Evolutionary conservation across 1,140 invertebrate species (phyloP).

Genomic region (Gryllus bimaculatus): DNA sequence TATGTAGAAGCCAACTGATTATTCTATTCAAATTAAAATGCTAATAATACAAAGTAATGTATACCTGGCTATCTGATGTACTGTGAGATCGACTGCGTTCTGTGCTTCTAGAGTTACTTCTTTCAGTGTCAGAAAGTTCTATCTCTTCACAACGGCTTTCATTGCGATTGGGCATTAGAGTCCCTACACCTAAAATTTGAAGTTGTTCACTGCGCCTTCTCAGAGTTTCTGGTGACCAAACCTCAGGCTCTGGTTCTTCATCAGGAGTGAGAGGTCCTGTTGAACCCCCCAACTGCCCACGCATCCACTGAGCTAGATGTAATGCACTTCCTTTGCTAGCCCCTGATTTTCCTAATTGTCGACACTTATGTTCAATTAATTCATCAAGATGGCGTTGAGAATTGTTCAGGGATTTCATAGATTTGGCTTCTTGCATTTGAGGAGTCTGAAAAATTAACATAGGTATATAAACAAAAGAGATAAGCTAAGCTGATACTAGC

Average conservation of each 20-base stretch:
- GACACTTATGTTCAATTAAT: slow-evolving; percentile 48
- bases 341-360: slow-evolving; percentile 44
- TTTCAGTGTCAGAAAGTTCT: slow-evolving; percentile 48
- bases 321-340: slow-evolving; percentile 48
- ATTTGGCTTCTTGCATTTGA: neutral
- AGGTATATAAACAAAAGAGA: neutral
- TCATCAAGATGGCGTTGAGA: slow-evolving; percentile 33
- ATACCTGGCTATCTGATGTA: slow-evolving; percentile 60
- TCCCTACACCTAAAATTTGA: slow-evolving; percentile 43
- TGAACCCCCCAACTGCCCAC: slow-evolving; percentile 39
- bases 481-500: too few species aligned
- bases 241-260: slow-evolving; percentile 44
- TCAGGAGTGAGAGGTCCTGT: slow-evolving; percentile 36
- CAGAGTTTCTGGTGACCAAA: slow-evolving; percentile 58
- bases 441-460: slow-evolving; percentile 12
- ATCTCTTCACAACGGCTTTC: slow-evolving; percentile 34
- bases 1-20: neutral
- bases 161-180: slow-evolving; percentile 31
- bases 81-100: slow-evolving; percentile 34
- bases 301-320: slow-evolving; percentile 65
- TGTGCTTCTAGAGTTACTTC: slow-evolving; percentile 27
- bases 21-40: too few species aligned
- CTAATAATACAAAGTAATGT: too few species aligned
- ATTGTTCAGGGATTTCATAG: neutral
- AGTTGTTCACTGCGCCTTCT: slow-evolving; percentile 53